These are phyloP conservation scores for Sepiola atlantica DNA, from an alignment of 2,888 invertebrate species.

Conservation along the genomic window DNA sequence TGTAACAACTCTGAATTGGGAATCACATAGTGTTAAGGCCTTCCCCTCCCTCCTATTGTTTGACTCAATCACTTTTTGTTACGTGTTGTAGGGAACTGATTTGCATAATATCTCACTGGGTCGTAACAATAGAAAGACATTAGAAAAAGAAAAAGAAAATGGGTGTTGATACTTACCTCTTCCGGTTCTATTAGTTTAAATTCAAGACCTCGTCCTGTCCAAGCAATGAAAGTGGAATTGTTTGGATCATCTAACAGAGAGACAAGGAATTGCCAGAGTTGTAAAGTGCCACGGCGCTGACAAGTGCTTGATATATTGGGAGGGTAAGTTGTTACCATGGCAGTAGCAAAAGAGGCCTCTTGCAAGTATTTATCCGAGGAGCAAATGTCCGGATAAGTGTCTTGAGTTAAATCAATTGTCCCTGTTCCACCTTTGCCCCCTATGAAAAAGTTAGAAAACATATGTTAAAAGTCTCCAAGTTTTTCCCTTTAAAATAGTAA, in stretches of 20 bases:
- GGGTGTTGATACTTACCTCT: slow-evolving; percentile 79
- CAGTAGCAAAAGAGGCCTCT: neutral
- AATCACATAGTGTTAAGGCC: no score
- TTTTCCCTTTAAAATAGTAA: no score
- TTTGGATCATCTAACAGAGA: slow-evolving; percentile 79
- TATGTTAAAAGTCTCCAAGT: no score
- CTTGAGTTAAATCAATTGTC: slow-evolving; percentile 11
- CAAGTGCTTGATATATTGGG: slow-evolving; percentile 65
- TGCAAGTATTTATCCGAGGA: neutral
- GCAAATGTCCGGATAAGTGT: neutral
- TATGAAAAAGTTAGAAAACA: neutral
- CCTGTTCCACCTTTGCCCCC: neutral
- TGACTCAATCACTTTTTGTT: no score
- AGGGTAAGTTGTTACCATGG: neutral
- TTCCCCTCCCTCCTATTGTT: no score
- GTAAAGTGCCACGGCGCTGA: slow-evolving; percentile 73
- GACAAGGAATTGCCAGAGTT: slow-evolving; percentile 96
- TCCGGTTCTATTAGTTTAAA: slow-evolving; percentile 97
- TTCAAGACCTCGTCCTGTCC: slow-evolving; percentile 96
- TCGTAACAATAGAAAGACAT: no score
- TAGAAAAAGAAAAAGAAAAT: neutral
- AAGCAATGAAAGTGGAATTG: slow-evolving; percentile 82
- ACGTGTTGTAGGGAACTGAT: no score
- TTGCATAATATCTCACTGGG: no score
- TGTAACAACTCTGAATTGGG: no score